phyloP scores from a whole-genome alignment of 23 tunicate species.

The Ciona savignyi region DNA sequence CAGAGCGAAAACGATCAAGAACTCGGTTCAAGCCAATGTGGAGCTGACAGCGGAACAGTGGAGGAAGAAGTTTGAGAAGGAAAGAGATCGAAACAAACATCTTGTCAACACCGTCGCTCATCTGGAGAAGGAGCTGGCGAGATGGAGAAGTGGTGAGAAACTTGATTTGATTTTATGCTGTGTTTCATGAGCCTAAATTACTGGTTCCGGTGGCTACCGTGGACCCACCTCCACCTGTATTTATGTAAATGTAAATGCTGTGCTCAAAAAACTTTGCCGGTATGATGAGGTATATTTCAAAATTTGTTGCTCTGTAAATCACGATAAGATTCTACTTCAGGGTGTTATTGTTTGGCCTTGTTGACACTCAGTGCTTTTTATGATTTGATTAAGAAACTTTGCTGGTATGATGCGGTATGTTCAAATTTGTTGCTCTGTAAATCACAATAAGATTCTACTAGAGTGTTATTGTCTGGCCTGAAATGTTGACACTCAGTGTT shows the following conservation, averaged over 20 bases:
- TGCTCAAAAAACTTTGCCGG: too few species aligned
- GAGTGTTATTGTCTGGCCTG: not conserved
- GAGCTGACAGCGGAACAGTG: constrained; percentile 99
- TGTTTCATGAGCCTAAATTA: too few species aligned
- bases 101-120: constrained; percentile 56
- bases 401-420: not conserved
- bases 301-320: too few species aligned
- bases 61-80: constrained; percentile 97
- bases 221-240: too few species aligned
- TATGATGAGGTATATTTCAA: too few species aligned
- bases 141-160: constrained; percentile 90
- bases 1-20: constrained; percentile 98
- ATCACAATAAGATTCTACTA: not conserved
- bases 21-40: constrained; percentile 98
- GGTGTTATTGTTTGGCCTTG: too few species aligned
- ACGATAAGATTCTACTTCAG: too few species aligned
- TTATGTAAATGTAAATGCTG: too few species aligned
- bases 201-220: too few species aligned
- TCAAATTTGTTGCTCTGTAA: not conserved
- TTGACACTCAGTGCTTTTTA: too few species aligned
- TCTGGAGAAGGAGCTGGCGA: constrained; percentile 71
- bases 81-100: constrained; percentile 79
- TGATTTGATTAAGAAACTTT: too few species aligned
- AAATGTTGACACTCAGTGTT: too few species aligned
- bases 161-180: not conserved